Base-by-base conservation (phyloP, 2,888 invertebrate species). In the Hoplodrina blanda region DNA sequence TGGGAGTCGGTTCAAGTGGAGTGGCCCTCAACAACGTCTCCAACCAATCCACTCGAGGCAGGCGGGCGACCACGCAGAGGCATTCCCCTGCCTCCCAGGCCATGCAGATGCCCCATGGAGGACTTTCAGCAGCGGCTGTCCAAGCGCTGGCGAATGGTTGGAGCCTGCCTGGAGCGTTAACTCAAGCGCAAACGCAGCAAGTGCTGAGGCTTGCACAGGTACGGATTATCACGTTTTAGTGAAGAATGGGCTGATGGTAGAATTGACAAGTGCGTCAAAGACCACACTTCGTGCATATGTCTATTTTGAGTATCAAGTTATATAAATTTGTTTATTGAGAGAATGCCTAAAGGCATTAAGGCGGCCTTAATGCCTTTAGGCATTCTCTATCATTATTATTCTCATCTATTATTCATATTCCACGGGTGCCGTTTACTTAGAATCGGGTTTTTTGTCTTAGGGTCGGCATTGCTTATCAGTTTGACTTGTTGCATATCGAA, bases 141-240 rank as follows among this genome's bases (percentile, higher is more conserved):
- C 95, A 95, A 73, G 95, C 96, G 13, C 84, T 96, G 33, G 89
- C 95, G 50, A 96, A 93, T 81, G 94, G 95, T 50, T 96, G 92
- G 91, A 91, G 85, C 25, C 81, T 94, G 25, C 91, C 92, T 25
- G 91, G 91, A 10, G 89, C 93, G 49, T 87, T 96, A 13, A 95
- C 96, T 61, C 94, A 93, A 74, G 93, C 94, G 60, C 96, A 96
- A 85, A 94, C 95, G 81, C 96, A 96, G 81, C 96, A 96, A 86
- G 96, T 96, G 81, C 90, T 96, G 33, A 90, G 96, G 88, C 90
- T 96, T 4, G 95, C 96, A 4, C 96, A 96, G 95, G 96, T 96
- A 61, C 44, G 59, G n/a, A 30, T 54, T 1, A 53, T 41, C 3
- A n/a, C 8, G 46, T 30, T 49, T 4, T 17, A 1, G 25, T 54